Evolutionary conservation across 2,113 vertebrate species (phyloP).

Genomic region (Kryptolebias marmoratus): DNA sequence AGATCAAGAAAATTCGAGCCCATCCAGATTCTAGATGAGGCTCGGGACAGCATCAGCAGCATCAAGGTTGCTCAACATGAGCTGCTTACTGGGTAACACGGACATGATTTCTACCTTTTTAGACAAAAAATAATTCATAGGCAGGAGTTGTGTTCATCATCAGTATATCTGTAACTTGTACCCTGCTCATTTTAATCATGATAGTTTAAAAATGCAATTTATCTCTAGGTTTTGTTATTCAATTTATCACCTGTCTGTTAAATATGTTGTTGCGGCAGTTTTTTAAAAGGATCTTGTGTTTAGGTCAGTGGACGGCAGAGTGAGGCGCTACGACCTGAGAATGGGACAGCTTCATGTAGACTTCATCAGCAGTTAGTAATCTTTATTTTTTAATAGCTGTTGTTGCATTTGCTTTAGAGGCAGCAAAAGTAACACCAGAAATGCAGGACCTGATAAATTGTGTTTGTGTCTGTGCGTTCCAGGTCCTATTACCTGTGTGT

Average conservation of each 20-base stretch:
- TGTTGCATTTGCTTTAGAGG: neutral
- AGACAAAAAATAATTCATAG: neutral
- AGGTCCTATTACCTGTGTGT: slow-evolving; percentile 95
- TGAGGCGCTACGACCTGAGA: slow-evolving; percentile 90
- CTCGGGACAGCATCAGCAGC: slow-evolving; percentile 90
- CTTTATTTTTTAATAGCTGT: neutral
- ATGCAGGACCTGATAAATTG: neutral
- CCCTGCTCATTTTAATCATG: neutral
- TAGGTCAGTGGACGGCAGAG: slow-evolving; percentile 85
- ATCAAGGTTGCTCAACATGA: slow-evolving; percentile 88
- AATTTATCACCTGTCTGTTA: too few relatives aligned
- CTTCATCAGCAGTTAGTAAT: slow-evolving; percentile 88
- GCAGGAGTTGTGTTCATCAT: neutral
- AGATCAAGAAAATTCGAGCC: slow-evolving; percentile 86
- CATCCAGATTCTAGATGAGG: slow-evolving; percentile 88
- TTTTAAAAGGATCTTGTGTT: neutral
- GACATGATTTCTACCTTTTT: neutral
- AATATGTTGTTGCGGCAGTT: too few relatives aligned
- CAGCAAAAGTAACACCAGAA: neutral
- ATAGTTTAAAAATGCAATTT: neutral
- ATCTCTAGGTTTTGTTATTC: neutral
- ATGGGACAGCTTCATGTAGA: slow-evolving; percentile 88
- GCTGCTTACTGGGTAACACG: slow-evolving; percentile 86
- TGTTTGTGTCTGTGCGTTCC: slow-evolving; percentile 20
- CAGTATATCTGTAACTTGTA: neutral